phyloP scores from a whole-genome alignment of 2,888 invertebrate genomes.

The Oscheius sp. region DNA sequence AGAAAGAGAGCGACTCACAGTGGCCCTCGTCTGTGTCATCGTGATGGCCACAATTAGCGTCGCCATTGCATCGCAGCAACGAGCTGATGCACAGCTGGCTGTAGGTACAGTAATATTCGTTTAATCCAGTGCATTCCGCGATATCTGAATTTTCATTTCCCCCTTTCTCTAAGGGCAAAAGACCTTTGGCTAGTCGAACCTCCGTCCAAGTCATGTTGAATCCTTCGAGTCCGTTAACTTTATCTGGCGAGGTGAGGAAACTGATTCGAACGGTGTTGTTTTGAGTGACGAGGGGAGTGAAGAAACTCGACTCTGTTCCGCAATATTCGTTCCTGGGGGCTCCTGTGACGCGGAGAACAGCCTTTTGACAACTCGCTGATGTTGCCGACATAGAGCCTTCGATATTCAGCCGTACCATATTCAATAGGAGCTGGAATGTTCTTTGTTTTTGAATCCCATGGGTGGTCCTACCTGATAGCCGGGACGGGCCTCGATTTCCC shows the following conservation, averaged over 20 bases:
- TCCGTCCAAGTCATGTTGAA: slow-evolving; percentile 70
- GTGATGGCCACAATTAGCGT: slow-evolving; percentile 81
- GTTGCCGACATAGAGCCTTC: slow-evolving; percentile 78
- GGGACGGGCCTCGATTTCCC: slow-evolving; percentile 79
- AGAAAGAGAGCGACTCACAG: slow-evolving; percentile 46
- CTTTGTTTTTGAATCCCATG: background rate
- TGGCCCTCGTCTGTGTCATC: slow-evolving; percentile 80
- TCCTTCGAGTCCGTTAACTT: slow-evolving; percentile 68
- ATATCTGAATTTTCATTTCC: slow-evolving; percentile 38
- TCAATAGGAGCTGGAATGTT: slow-evolving; percentile 79
- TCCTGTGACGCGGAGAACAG: slow-evolving; percentile 43
- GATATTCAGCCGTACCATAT: slow-evolving; percentile 88
- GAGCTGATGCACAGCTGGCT: slow-evolving; percentile 83
- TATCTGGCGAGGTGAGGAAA: slow-evolving; percentile 67
- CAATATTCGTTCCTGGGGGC: slow-evolving; percentile 47
- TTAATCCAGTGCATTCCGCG: slow-evolving; percentile 73
- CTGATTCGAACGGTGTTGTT: slow-evolving; percentile 53
- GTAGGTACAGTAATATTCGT: slow-evolving; percentile 78
- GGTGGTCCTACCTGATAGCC: slow-evolving; percentile 47
- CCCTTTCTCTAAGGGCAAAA: slow-evolving; percentile 9
- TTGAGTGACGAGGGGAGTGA: slow-evolving; percentile 37
- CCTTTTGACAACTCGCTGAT: slow-evolving; percentile 57
- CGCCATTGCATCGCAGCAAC: slow-evolving; percentile 74
- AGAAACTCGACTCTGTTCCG: slow-evolving; percentile 40
- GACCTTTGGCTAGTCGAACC: slow-evolving; percentile 57